Percentiles rank a stretch among this genome's conserved stretches.
phyloP scores from a whole-genome alignment of 2,113 vertebrate species.

The Boleophthalmus pectinirostris region DNA sequence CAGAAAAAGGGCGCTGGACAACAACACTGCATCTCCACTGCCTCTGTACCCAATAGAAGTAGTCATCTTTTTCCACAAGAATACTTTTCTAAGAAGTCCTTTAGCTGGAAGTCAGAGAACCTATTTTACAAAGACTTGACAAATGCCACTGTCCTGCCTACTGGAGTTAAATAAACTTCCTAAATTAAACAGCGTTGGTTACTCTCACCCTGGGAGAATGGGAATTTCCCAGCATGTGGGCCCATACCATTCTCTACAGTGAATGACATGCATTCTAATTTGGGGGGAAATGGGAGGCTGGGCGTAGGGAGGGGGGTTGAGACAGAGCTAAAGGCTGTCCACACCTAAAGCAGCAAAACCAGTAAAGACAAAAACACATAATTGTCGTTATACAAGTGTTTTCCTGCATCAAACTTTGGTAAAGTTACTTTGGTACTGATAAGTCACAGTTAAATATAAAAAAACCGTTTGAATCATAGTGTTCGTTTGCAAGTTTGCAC shows the following conservation, averaged over 20 bases:
- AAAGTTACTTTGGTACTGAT: conserved; percentile 26
- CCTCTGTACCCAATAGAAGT: conserved; percentile 40
- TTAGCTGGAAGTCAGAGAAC: conserved; percentile 6
- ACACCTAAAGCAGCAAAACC: conserved; percentile 22
- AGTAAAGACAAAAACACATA: not conserved
- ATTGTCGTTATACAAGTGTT: not conserved
- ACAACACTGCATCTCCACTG: conserved; percentile 72
- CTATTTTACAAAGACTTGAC: conserved; percentile 3
- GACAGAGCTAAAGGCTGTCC: conserved; percentile 20
- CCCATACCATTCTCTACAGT: conserved; percentile 69
- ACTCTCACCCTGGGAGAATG: conserved; percentile 65
- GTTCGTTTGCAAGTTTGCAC: conserved; percentile 47
- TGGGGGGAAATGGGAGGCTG: conserved; percentile 61
- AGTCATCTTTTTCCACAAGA: conserved; percentile 9
- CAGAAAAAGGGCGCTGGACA: conserved; percentile 95
- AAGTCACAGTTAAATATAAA: not conserved
- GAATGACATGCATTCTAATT: conserved; percentile 78
- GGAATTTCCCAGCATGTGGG: conserved; percentile 76
- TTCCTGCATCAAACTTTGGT: conserved; percentile 3
- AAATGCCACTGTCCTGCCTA: conserved; percentile 31
- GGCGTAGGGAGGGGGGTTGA: conserved; percentile 11
- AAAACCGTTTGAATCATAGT: conserved; percentile 13
- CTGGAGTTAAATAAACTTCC: conserved; percentile 60
- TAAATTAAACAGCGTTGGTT: conserved; percentile 62
- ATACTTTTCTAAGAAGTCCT: conserved; percentile 9